Base-by-base conservation (phyloP, 2,797 vertebrate species). In the Pogonophryne albipinna region DNA sequence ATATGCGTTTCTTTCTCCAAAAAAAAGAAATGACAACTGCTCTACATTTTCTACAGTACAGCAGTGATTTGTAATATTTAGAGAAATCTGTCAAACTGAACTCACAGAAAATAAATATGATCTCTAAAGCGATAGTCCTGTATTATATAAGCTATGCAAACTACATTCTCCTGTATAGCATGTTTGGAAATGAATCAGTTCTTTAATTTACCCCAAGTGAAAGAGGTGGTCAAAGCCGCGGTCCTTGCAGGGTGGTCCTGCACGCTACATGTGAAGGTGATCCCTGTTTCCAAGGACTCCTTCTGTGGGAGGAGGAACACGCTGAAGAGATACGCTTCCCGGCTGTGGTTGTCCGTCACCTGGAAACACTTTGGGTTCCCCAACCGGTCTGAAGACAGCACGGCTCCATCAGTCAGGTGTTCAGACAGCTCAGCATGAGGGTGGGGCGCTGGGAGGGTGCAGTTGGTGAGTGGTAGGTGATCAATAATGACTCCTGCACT, bases 231-330 rank as follows among this genome's bases (percentile, higher is more conserved):
- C 31, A 92, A 76, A 10, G 74, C 8, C 0, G 68, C 10, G 42
- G 62, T 80, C 69, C 85, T 51, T 8, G 87, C 80, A 8, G 88
- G 92, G 55, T 93, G 91, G 69, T 81, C 82, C 50, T 81, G 73
- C 23, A 93, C 82, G 3, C 45, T 17, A 38, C 89, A 91, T 0
- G 67, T 88, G 61, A 87, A 92, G 34, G 57, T 86, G 73, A 91
- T 45, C 46, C 80, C 87, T 23, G 62, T 4, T 31, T 72, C 68
- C 50, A 89, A 10, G n/a, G 76, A 73, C 41, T 7, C 57, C 46
- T 71, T 87, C n/a, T 42, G 38, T 1, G 83, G 86, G 38, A 88
- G 91, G 27, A 45, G 10, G 61, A 93, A 52, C 66, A 79, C 49
- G 17, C 86, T 88, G 75, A 91, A 58, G 13, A 91, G 83, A 63